Conservation (phyloP, 1,140 invertebrate genomes). For the Listronotus oregonensis region DNA sequence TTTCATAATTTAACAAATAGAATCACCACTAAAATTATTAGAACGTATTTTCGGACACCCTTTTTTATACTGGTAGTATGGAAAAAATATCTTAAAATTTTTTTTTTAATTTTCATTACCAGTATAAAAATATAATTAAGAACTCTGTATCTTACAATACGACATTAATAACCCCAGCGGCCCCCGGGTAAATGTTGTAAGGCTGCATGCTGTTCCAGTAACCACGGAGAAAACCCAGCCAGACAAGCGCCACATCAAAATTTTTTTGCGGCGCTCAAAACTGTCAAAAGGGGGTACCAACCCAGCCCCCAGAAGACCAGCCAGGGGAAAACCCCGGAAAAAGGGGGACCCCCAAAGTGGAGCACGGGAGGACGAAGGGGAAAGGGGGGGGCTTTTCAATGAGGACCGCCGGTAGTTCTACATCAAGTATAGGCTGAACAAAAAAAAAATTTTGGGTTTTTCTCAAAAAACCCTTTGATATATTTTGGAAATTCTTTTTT, state of each 20-base stretch:
- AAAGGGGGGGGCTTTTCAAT: conserved; percentile 47
- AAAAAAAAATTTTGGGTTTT: no score
- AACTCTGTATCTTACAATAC: no score
- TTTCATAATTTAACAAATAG: no score
- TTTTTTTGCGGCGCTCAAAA: conserved; percentile 56
- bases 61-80: no score
- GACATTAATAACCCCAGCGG: conserved; percentile 6
- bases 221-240: conserved; percentile 80
- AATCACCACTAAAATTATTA: no score
- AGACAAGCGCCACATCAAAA: conserved; percentile 77
- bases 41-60: no score
- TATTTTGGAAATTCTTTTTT: no score
- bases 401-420: conserved; percentile 50
- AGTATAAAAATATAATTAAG: no score
- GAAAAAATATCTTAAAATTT: no score
- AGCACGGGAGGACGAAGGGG: conserved; percentile 56
- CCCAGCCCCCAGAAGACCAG: conserved; percentile 50
- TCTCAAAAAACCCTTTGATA: no score
- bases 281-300: conserved; percentile 58
- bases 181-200: conserved; percentile 66
- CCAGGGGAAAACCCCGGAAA: conserved; percentile 52
- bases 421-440: conserved; percentile 43
- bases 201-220: conserved; percentile 78
- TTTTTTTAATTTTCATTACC: no score
- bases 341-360: conserved; percentile 55